Conservation (phyloP, 92 coral and sea anemone species). For the Desmophyllum pertusum region DNA sequence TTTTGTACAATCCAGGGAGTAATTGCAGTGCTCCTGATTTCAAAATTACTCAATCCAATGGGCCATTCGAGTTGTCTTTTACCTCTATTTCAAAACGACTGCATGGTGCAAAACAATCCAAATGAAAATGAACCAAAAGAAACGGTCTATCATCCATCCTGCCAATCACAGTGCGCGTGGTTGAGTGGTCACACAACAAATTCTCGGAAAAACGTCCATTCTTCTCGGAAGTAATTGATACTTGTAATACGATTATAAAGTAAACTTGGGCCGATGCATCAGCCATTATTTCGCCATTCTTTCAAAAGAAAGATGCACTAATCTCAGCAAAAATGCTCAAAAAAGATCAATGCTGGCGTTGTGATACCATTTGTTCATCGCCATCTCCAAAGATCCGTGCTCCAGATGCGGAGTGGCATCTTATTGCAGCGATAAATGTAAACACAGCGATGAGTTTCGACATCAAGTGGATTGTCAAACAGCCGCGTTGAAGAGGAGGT, state of each 20-base stretch:
- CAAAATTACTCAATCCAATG: no score
- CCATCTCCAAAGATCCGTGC: neutral
- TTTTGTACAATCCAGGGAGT: no score
- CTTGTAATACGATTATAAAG: neutral
- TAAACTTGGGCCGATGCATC: neutral
- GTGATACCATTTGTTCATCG: neutral
- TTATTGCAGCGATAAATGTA: neutral
- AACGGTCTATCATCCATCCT: no score
- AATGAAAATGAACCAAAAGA: no score
- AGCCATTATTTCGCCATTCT: neutral
- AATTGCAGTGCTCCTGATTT: no score
- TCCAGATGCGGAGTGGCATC: conserved; percentile 15
- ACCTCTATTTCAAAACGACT: no score
- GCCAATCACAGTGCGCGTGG: neutral
- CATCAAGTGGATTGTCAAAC: conserved; percentile 61
- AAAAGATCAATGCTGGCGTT: conserved; percentile 1
- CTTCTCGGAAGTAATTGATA: neutral
- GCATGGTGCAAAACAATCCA: no score
- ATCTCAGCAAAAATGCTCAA: neutral
- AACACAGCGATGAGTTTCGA: conserved; percentile 16
- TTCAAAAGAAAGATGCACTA: neutral
- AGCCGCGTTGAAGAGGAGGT: conserved; percentile 34
- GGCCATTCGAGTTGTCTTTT: no score
- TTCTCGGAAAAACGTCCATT: neutral
- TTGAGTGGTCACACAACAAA: neutral